Evolutionary conservation across 64 coral and sea anemone genomes (phyloP).

Genomic region (Orbicella faveolata): DNA sequence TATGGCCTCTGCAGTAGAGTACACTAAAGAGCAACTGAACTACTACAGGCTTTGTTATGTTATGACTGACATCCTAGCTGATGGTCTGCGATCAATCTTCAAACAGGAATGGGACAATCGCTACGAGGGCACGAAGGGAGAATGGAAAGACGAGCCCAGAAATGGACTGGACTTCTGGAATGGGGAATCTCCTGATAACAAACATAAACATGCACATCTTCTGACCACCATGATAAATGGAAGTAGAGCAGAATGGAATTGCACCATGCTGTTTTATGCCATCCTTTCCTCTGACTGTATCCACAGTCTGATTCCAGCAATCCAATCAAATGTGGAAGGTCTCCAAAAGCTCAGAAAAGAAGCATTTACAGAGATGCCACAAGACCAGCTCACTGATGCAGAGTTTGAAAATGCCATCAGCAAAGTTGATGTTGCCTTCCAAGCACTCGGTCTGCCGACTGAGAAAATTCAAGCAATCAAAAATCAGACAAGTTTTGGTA

Average conservation of each 20-base stretch:
- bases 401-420: constrained; percentile 1
- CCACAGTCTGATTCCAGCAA: too few relatives aligned
- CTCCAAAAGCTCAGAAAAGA: too few relatives aligned
- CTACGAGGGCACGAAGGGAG: background rate
- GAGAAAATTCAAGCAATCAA: constrained; percentile 3
- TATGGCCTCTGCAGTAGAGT: too few relatives aligned
- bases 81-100: background rate
- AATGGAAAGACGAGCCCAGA: background rate
- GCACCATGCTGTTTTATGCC: background rate
- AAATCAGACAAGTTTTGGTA: constrained; percentile 30
- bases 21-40: background rate
- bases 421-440: constrained; percentile 14
- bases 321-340: background rate
- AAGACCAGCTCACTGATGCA: too few relatives aligned
- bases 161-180: constrained; percentile 32
- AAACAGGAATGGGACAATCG: background rate
- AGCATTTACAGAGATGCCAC: too few relatives aligned
- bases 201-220: background rate
- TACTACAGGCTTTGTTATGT: background rate
- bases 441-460: background rate
- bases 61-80: background rate
- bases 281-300: background rate
- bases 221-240: constrained; percentile 13
- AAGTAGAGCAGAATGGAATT: constrained; percentile 22
- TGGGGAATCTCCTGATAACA: too few relatives aligned